Conservation (phyloP, 2,888 invertebrate species). For the Harpagoxenus sublaevis region DNA sequence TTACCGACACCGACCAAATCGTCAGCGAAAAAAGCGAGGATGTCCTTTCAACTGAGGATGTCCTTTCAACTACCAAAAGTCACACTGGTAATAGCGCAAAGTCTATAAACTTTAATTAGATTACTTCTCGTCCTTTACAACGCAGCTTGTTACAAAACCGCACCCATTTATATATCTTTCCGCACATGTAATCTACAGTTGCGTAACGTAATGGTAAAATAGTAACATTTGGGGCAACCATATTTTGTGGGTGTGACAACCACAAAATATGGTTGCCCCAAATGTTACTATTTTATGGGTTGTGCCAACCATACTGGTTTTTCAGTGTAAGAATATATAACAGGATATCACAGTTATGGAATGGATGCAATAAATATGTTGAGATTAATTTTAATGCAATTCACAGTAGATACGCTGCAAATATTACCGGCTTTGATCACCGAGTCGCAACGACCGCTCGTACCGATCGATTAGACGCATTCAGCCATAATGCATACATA, state of each 20-base stretch:
- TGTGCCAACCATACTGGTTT: too few species aligned
- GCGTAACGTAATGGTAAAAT: too few species aligned
- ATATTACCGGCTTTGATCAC: constrained; percentile 45
- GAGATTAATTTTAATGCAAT: constrained; percentile 39
- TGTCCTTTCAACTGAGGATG: constrained; percentile 5
- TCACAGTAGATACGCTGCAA: constrained; percentile 29
- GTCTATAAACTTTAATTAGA: neutral
- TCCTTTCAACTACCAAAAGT: too few species aligned
- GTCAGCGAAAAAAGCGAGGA: constrained; percentile 10
- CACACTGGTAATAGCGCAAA: neutral
- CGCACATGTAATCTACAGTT: neutral
- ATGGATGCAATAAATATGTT: constrained; percentile 3
- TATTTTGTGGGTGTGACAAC: too few species aligned
- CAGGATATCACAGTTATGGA: neutral
- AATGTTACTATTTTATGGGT: too few species aligned
- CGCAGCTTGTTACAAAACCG: neutral
- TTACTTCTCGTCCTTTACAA: neutral
- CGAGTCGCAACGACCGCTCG: constrained; percentile 32
- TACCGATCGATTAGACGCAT: constrained; percentile 56
- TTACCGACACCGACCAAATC: constrained; percentile 65
- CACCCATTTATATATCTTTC: neutral
- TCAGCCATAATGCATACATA: constrained; percentile 52
- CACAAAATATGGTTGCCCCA: too few species aligned
- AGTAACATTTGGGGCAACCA: too few species aligned
- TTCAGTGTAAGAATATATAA: constrained; percentile 6